Evolutionary conservation across 2,888 invertebrate genomes (phyloP), one percentile per base, ranked within the genome.

Genomic region (Caenorhabditis sp.): DNA sequence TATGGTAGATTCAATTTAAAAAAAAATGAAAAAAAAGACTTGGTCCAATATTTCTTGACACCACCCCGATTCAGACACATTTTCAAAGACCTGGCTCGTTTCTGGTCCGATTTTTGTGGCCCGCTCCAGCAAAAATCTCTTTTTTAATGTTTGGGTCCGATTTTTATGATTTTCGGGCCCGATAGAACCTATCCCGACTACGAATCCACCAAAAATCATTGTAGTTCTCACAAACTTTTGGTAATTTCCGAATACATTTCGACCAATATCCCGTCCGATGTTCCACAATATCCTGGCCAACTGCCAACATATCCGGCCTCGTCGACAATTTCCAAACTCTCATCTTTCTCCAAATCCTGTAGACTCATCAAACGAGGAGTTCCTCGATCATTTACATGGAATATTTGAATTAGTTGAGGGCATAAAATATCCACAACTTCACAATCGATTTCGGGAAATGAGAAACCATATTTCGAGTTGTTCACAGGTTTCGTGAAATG

Each of bases 211-310:
- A n/a, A n/a, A n/a, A n/a, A n/a, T n/a, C n/a, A n/a, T n/a, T n/a
- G n/a, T n/a, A n/a, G n/a, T n/a, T n/a, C n/a, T n/a, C n/a, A n/a
- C n/a, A n/a, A n/a, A 55, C 58, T 21, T 37, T 58, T 51, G 19
- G 64, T 21, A n/a, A 72, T 54, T 23, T 63, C 61, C 27, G 67
- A 67, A 43, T 27, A 72, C 67, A 72, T 64, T 50, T 72, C 72
- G 14, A 72, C 67, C 1, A 72, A 58, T 8, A 64, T 67, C 37
- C 72, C 72, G 49, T 72, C 49, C 14, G 67, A 50, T 31, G 72
- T 72, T 55, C 72, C 72, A 67, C 72, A 72, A 37, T 72, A 72
- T 24, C 72, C 72, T 17, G 72, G 72, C 72, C 72, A 72, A n/a
- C 59, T 21, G 14, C 60, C 67, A 49, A 72, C 51, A 21, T 72